A percentile compares a stretch with the other conserved stretches of the same genome.
Conservation (phyloP, 2,113 vertebrate species). For the Fukomys damarensis region DNA sequence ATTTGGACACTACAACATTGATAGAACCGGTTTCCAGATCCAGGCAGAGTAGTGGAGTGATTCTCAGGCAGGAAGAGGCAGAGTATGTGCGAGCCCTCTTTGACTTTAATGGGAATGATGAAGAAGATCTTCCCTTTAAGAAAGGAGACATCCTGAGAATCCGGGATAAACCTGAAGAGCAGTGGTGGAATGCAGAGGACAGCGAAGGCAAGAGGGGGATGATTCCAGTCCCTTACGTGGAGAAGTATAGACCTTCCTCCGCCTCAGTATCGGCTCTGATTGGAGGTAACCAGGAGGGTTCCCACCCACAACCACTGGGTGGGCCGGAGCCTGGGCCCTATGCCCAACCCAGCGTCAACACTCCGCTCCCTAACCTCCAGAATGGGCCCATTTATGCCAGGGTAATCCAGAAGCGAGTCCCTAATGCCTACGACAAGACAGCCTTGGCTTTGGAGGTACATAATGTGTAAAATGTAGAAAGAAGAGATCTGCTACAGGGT, state of each 20-base stretch:
- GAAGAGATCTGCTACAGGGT: slow-evolving; percentile 87
- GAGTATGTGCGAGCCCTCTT: slow-evolving; percentile 97
- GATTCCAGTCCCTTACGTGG: slow-evolving; percentile 99
- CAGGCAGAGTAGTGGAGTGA: slow-evolving; percentile 91
- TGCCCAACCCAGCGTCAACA: slow-evolving; percentile 96
- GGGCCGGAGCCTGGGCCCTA: slow-evolving; percentile 97
- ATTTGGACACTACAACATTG: slow-evolving; percentile 99
- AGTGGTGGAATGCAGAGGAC: slow-evolving; percentile 99
- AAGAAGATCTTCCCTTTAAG: slow-evolving; percentile 99
- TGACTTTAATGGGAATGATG: slow-evolving; percentile 98
- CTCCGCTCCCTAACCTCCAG: slow-evolving; percentile 98
- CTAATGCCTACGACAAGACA: slow-evolving; percentile 99
- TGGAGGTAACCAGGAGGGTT: slow-evolving; percentile 94
- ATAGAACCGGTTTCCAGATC: slow-evolving; percentile 97
- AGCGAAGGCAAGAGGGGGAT: slow-evolving; percentile 95
- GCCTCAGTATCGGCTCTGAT: slow-evolving; percentile 88
- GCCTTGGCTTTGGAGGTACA: slow-evolving; percentile 99
- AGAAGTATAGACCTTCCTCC: slow-evolving; percentile 96
- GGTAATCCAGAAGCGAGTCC: slow-evolving; percentile 99
- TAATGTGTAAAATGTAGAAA: slow-evolving; percentile 87
- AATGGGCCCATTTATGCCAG: slow-evolving; percentile 99
- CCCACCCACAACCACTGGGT: slow-evolving; percentile 92
- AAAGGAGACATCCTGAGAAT: slow-evolving; percentile 97
- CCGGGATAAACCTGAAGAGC: slow-evolving; percentile 98
- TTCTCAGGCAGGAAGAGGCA: slow-evolving; percentile 92